Evolutionary conservation across 2,888 invertebrate genomes (phyloP), one percentile per base, ranked within the genome.

Genomic region (Cataglyphis altisquamis): DNA sequence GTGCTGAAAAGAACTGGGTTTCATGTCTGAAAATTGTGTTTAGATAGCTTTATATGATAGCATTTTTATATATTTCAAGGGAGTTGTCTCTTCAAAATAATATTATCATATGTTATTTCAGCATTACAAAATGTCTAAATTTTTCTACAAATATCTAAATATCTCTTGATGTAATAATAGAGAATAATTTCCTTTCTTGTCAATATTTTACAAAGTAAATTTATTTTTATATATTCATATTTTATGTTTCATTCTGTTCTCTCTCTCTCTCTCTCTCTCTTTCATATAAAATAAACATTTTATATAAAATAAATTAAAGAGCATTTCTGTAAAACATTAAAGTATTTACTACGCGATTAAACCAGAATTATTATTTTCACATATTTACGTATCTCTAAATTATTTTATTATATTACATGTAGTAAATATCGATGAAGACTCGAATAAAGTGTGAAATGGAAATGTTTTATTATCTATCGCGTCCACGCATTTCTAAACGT

Each of bases 1-100:
- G 52, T n/a, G 18, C 6, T 29, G 1, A n/a, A n/a, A 8, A n/a
- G 8, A 52, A 52, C 8, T 52, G 2, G n/a, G n/a, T 6, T 52
- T 52, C n/a, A 52, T n/a, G 52, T 52, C 52, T 52, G 8, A 52
- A 52, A 52, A n/a, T 52, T 52, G 52, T 52, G n/a, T 52, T 52
- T 52, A 52, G 52, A 52, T n/a, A n/a, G n/a, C 6, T 52, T 48
- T 2, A n/a, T n/a, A n/a, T n/a, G n/a, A 52, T n/a, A n/a, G 5
- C 6, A 48, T n/a, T 52, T 52, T 52, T 8, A 52, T 45, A 45
- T 52, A 52, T n/a, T 52, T 52, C n/a, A 52, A 52, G n/a, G n/a
- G n/a, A 52, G n/a, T 52, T 48, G 18, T 8, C 52, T 52, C 2
- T n/a, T 52, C 1, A 52, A 52, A 52, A n/a, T n/a, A 52, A 52